A percentile compares a stretch with the other conserved stretches of the same genome.
Evolutionary conservation across 2,888 invertebrate genomes (phyloP).

Genomic region (Meandrusa payeni): DNA sequence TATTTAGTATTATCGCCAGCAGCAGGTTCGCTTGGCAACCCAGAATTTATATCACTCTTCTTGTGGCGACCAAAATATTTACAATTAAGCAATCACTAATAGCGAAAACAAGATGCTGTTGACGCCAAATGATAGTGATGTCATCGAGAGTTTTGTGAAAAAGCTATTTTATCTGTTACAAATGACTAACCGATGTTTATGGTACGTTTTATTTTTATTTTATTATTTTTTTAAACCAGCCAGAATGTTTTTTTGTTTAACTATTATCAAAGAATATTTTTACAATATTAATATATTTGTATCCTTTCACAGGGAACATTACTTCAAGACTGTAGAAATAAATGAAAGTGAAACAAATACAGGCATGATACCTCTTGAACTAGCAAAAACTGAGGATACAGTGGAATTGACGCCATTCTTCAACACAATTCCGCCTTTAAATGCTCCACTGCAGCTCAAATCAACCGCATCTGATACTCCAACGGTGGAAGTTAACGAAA

Average conservation of each 20-base stretch:
- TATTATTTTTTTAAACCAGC: slow-evolving; percentile 11
- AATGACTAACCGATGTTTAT: too few species aligned
- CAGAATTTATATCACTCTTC: neutral
- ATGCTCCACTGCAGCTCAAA: neutral
- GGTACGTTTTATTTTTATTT: slow-evolving; percentile 29
- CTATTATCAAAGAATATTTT: too few species aligned
- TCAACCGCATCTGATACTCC: neutral
- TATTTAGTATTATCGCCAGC: slow-evolving; percentile 1
- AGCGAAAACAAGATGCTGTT: slow-evolving; percentile 27
- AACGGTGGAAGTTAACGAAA: neutral
- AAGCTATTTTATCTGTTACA: neutral
- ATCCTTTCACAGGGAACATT: slow-evolving; percentile 27
- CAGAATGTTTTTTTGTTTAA: neutral
- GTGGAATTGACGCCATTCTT: slow-evolving; percentile 5
- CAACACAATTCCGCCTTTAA: neutral
- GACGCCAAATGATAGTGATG: slow-evolving; percentile 3
- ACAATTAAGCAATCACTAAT: neutral
- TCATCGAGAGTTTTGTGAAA: neutral
- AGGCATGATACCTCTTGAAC: neutral
- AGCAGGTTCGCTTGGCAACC: neutral
- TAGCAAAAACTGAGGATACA: neutral
- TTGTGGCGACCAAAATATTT: neutral
- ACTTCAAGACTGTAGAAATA: slow-evolving; percentile 13
- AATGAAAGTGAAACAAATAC: slow-evolving; percentile 21
- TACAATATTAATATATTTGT: slow-evolving; percentile 4